A percentile compares a stretch with the other conserved stretches of the same genome.
phyloP scores from a whole-genome alignment of 2,888 invertebrate species.

The Drosophila mettleri region DNA sequence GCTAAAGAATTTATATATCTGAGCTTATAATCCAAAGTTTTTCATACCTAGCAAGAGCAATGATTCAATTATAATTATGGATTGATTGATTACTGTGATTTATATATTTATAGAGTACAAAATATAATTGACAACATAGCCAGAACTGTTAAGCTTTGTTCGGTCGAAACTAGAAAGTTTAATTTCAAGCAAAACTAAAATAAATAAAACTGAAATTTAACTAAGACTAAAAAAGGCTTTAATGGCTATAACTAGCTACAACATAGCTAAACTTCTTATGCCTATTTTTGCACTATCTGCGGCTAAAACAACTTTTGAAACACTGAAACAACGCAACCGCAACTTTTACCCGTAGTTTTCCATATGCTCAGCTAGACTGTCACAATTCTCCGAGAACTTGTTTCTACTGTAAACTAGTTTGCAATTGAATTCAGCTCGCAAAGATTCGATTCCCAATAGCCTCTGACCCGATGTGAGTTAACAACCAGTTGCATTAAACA shows the following conservation, averaged over 20 bases:
- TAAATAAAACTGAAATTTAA: neutral
- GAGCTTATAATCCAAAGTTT: too few species aligned
- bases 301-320: slow-evolving; percentile 11
- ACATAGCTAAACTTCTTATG: neutral
- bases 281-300: neutral
- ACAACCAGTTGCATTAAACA: slow-evolving; percentile 7
- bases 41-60: too few species aligned
- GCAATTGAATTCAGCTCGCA: slow-evolving; percentile 11
- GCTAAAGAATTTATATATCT: too few species aligned
- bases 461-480: neutral
- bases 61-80: too few species aligned
- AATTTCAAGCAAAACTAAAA: too few species aligned
- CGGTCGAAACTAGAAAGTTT: too few species aligned
- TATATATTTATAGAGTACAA: too few species aligned
- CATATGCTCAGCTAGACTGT: slow-evolving; percentile 19
- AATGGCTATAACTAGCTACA: neutral
- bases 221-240: neutral
- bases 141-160: too few species aligned
- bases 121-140: too few species aligned
- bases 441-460: neutral
- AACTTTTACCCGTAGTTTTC: slow-evolving; percentile 33
- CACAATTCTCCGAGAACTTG: slow-evolving; percentile 24
- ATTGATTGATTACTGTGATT: too few species aligned
- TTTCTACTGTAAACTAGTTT: slow-evolving; percentile 50
- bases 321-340: slow-evolving; percentile 10